Evolutionary conservation across 2,113 vertebrate genomes (phyloP).

Genomic region (Malurus melanocephalus): DNA sequence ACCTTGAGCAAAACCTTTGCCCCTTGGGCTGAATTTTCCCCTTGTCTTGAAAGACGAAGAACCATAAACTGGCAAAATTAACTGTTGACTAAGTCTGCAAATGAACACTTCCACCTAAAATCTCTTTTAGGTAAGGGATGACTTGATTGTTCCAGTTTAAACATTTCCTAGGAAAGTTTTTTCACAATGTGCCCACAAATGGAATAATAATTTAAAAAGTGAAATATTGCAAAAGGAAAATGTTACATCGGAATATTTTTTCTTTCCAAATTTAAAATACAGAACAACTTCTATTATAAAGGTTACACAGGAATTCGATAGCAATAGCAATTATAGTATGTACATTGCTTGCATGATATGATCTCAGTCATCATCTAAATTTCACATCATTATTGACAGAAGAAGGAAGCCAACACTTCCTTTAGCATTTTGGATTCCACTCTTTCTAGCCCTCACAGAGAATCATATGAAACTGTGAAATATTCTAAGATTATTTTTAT

Average conservation of each 20-base stretch:
- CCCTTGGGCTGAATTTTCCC: neutral
- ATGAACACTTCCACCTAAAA: neutral
- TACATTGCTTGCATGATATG: neutral
- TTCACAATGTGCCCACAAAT: neutral
- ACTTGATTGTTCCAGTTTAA: neutral
- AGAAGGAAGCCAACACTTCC: neutral
- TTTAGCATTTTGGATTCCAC: neutral
- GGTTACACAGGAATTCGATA: neutral
- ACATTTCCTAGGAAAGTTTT: neutral
- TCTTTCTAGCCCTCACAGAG: neutral
- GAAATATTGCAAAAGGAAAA: neutral
- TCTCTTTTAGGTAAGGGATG: neutral
- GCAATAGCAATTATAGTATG: neutral
- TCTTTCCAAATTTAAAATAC: neutral
- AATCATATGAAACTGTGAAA: neutral
- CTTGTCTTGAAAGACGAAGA: neutral
- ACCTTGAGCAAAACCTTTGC: neutral
- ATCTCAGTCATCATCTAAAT: neutral
- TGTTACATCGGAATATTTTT: neutral
- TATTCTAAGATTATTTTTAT: neutral
- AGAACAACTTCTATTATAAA: neutral
- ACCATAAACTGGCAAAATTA: neutral
- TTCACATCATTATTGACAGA: neutral
- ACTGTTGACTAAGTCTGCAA: neutral
- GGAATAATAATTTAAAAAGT: neutral